Percentiles rank a stretch among this genome's conserved stretches.
These are phyloP conservation scores for Hippopotamus amphibius DNA, from an alignment of 2,113 vertebrate genomes.

Conservation along the genomic window DNA sequence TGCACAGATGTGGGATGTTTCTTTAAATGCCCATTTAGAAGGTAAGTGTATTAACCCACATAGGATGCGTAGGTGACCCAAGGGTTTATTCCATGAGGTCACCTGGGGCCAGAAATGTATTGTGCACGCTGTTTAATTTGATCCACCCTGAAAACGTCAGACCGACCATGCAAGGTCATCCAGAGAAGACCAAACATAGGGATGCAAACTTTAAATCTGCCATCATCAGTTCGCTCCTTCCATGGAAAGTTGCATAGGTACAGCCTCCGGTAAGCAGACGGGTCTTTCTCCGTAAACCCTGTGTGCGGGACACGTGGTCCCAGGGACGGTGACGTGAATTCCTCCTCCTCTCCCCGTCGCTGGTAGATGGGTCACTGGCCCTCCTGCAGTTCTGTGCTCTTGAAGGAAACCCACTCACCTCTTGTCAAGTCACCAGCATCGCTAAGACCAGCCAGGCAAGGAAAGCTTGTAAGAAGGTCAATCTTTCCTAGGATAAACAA, in stretches of 20 bases:
- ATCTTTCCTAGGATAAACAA: conserved; percentile 82
- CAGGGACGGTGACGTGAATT: background rate
- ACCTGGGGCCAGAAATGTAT: no score
- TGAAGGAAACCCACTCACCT: background rate
- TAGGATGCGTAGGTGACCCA: accelerated
- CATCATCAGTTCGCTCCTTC: background rate
- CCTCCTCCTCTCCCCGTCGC: accelerated
- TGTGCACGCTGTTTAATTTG: accelerated
- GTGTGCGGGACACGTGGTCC: background rate
- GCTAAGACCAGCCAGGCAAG: background rate
- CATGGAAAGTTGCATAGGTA: background rate
- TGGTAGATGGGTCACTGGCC: accelerated
- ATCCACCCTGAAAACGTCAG: background rate
- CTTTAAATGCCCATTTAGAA: background rate
- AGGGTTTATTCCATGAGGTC: background rate
- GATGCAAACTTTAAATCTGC: background rate
- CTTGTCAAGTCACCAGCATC: conserved; percentile 38
- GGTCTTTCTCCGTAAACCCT: background rate
- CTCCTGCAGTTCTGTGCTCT: background rate
- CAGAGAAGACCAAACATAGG: background rate
- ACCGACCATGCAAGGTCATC: accelerated
- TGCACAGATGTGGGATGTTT: accelerated
- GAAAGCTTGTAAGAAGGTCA: conserved; percentile 67
- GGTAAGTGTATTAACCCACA: accelerated
- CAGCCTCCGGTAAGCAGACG: background rate